Percentiles rank a stretch among this genome's conserved stretches.
Conservation (phyloP, 2,888 invertebrate species). For the Agrochola litura region DNA sequence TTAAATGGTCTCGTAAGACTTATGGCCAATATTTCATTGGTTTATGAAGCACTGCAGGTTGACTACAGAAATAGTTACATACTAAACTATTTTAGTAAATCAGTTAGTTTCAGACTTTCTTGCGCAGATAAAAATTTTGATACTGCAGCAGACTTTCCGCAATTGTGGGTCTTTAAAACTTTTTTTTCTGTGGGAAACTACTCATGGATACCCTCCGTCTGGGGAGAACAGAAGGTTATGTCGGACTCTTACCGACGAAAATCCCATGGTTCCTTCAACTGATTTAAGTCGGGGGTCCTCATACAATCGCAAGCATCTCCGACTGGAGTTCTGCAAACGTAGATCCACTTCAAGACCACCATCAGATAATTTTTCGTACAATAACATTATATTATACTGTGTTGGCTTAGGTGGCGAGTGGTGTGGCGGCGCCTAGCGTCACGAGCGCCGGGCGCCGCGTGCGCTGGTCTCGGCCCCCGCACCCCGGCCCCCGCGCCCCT, state of each 20-base stretch:
- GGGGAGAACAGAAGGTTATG: not conserved
- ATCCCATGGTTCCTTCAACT: not conserved
- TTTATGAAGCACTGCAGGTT: constrained; percentile 23
- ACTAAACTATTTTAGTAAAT: not conserved
- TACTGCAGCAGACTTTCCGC: no score
- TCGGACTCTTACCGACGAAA: not conserved
- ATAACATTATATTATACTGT: constrained; percentile 5
- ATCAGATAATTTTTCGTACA: no score
- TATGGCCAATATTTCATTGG: constrained; percentile 54
- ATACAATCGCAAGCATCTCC: not conserved
- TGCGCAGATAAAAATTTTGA: not conserved
- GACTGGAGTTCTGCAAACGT: not conserved
- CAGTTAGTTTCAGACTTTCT: not conserved
- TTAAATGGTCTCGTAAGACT: constrained; percentile 74
- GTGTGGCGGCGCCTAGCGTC: constrained; percentile 86
- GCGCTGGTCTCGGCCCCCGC: constrained; percentile 68
- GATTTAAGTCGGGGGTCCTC: not conserved
- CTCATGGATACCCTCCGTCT: no score
- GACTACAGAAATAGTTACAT: not conserved
- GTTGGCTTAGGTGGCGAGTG: constrained; percentile 87
- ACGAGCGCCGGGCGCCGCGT: constrained; percentile 61
- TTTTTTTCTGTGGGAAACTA: no score
- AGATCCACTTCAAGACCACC: no score
- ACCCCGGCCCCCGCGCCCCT: constrained; percentile 59
- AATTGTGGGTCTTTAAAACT: not conserved